Conservation (phyloP, 2,888 invertebrate species). For the Ectropis crepuscularia region DNA sequence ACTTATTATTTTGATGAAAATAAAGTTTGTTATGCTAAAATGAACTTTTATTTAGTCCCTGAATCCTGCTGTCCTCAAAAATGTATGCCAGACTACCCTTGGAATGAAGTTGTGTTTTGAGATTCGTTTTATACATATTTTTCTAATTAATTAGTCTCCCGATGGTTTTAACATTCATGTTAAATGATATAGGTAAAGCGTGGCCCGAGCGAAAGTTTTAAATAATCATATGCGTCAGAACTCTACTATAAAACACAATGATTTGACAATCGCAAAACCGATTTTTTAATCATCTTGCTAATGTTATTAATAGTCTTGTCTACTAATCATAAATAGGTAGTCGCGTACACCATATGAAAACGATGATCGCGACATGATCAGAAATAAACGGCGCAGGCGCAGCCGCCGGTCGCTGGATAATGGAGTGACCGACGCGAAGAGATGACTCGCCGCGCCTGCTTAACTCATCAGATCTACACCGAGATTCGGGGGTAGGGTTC, state of each 20-base stretch:
- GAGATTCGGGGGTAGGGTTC: constrained; percentile 52
- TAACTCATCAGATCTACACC: constrained; percentile 55
- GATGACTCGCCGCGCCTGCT: constrained; percentile 64
- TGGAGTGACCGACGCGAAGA: constrained; percentile 60
- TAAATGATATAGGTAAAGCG: too few species aligned
- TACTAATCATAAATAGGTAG: neutral
- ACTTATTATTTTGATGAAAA: constrained; percentile 33
- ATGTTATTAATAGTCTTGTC: neutral
- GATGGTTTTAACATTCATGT: too few species aligned
- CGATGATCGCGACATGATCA: constrained; percentile 31
- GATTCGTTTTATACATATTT: too few species aligned
- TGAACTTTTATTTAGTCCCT: constrained; percentile 23
- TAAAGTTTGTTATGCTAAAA: constrained; percentile 41
- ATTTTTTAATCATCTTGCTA: neutral
- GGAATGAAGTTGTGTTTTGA: too few species aligned
- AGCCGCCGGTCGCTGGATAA: constrained; percentile 44
- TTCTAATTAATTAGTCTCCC: too few species aligned
- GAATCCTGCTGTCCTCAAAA: neutral
- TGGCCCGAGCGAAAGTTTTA: too few species aligned
- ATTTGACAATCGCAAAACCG: neutral
- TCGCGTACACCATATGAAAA: constrained; percentile 10
- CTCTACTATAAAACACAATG: too few species aligned
- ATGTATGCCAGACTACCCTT: too few species aligned
- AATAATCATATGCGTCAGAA: too few species aligned
- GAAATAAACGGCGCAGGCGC: constrained; percentile 45